Evolutionary conservation across 2,888 invertebrate genomes (phyloP), one percentile per base, ranked within the genome.

Genomic region (Exocentrus adspersus): DNA sequence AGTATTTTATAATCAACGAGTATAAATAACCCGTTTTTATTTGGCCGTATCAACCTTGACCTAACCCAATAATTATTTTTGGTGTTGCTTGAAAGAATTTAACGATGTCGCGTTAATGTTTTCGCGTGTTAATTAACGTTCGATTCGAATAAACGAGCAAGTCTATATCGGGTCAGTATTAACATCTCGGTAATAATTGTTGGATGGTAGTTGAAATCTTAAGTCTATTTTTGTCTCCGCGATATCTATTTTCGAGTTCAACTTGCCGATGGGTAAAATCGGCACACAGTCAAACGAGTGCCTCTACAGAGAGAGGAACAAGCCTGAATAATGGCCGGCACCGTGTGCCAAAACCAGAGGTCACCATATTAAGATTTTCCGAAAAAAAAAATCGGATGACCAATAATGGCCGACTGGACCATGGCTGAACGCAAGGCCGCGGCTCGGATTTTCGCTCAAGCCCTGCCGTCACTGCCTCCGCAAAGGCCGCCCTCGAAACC

Each of bases 361-460:
- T 76, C 61, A 72, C 60, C 51, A 59, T 21, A 42, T 50, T 21
- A 28, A 10, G 2, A 41, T 58, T 45, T 21, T 32, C 32, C 7
- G 32, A 32, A 37, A 37, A 2, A 21, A 42, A 4, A 24, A 17
- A 56, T 3, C n/a, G 9, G 2, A 37, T 5, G 32, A 14, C 7
- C 7, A 10, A 20, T 14, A 64, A 78, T 76, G 78, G 74, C 78
- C 64, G 68, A 75, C n/a, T 81, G 87, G 74, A 85, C 86, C 65
- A 83, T 85, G 57, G 79, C 84, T 42, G 79, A 86, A 72, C 85
- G 85, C 62, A 82, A 79, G 75, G 86, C 87, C 65, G 83, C 86
- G 70, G 81, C 87, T 60, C 78, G 87, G 60, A 85, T 87, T 64
- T 85, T 83, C 69, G 78, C 78, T 32, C 75, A 78, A 62, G 80